Base-by-base conservation (phyloP, 2,888 invertebrate species). In the Syritta pipiens region DNA sequence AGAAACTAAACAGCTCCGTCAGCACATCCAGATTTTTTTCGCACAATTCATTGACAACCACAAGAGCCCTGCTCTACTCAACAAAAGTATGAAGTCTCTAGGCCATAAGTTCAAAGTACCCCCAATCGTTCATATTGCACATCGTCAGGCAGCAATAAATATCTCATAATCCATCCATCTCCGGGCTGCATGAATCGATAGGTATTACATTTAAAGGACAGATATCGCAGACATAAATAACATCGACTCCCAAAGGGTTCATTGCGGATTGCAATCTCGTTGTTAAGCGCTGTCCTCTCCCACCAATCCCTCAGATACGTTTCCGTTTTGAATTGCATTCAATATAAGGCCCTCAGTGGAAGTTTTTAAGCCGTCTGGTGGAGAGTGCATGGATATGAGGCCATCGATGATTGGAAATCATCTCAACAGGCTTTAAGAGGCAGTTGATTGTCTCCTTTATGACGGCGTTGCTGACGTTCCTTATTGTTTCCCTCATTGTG, bases 391-490 rank as follows among this genome's bases (percentile, higher is more conserved):
- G 62, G 62, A 53, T 32, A 68, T 53, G 42, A 48, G 53, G 26
- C 42, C 22, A 51, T 48, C 53, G 32, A 63, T 57, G 69, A 62
- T 69, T 76, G 69, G 26, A 69, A 62, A 69, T 63, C 62, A 57
- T 69, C 44, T 51, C 69, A 76, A 69, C 51, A 44, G 69, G 63
- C 62, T 76, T 69, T 49, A 49, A 42, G 55, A 37, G 44, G 26
- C 57, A 44, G 49, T 37, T 53, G 60, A 68, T 74, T 68, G 60
- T 48, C 12, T 32, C 32, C 42, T 57, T 57, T 48, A 57, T 48
- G 55, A 65, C 49, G n/a, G n/a, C 37, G 4, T 37, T 35, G 49
- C 55, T 65, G 59, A 35, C 26, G 46, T 30, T 32, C 42, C 55
- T 40, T 57, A 69, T 63, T 63, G 49, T 44, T 60, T 68, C 37